Evolutionary conservation across 2,888 invertebrate species (phyloP).

Genomic region (Diarsia brunnea): DNA sequence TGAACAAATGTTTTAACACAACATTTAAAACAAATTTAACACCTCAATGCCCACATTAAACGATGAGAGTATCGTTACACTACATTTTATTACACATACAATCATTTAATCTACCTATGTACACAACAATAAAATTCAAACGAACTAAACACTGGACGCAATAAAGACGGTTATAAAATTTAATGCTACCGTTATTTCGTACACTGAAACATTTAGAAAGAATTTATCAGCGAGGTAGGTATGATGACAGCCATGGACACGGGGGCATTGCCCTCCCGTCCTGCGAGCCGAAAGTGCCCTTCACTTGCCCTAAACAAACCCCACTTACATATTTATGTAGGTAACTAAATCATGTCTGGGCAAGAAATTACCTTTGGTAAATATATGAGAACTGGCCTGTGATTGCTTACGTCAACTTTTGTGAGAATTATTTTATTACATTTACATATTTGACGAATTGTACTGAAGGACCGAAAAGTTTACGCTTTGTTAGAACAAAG

Average conservation of each 20-base stretch:
- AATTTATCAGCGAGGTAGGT: slow-evolving; percentile 48
- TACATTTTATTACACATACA: slow-evolving; percentile 16
- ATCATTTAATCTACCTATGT: background rate
- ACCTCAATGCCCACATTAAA: background rate
- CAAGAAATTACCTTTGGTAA: slow-evolving; percentile 58
- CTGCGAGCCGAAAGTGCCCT: slow-evolving; percentile 69
- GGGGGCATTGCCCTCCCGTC: slow-evolving; percentile 71
- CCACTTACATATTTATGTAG: slow-evolving; percentile 59
- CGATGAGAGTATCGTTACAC: background rate
- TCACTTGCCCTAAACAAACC: slow-evolving; percentile 70
- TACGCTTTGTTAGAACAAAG: slow-evolving; percentile 29
- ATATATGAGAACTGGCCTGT: slow-evolving; percentile 47
- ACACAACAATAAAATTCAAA: slow-evolving; percentile 21
- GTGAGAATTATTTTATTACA: slow-evolving; percentile 39
- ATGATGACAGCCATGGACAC: slow-evolving; percentile 60
- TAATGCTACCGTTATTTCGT: slow-evolving; percentile 30
- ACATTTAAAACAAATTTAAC: too few relatives aligned
- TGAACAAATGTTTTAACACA: background rate
- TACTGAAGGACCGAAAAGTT: slow-evolving; percentile 32
- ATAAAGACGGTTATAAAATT: slow-evolving; percentile 29
- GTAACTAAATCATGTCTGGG: slow-evolving; percentile 61
- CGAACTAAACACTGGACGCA: slow-evolving; percentile 21
- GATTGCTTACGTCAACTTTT: slow-evolving; percentile 40
- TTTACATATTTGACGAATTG: slow-evolving; percentile 26
- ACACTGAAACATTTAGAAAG: slow-evolving; percentile 44